phyloP scores from a whole-genome alignment of 2,888 invertebrate species.

The Chalcis sispes region DNA sequence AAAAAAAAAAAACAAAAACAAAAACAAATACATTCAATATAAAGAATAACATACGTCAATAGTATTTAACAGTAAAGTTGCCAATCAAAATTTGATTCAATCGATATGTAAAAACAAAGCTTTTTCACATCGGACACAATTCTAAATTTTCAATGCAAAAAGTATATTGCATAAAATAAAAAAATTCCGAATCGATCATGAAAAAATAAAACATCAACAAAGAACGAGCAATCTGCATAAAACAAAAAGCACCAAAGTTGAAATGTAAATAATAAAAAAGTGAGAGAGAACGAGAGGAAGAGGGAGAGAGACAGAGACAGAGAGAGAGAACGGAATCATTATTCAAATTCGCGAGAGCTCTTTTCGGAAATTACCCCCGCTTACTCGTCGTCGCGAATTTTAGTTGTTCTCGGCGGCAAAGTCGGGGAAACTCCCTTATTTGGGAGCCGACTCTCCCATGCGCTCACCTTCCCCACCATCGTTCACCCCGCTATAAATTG shows the following conservation, averaged over 20 bases:
- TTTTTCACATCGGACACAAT: not conserved
- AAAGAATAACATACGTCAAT: too few relatives aligned
- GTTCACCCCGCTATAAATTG: slow-evolving; percentile 66
- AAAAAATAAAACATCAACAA: slow-evolving; percentile 1
- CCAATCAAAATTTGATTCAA: too few relatives aligned
- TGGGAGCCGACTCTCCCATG: slow-evolving; percentile 53
- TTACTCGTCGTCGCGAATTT: slow-evolving; percentile 30
- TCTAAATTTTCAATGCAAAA: slow-evolving; percentile 6
- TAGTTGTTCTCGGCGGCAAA: slow-evolving; percentile 25
- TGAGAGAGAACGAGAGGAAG: not conserved
- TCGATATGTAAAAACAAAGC: too few relatives aligned
- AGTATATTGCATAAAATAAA: not conserved
- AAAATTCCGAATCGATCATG: not conserved
- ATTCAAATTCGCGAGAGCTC: slow-evolving; percentile 53
- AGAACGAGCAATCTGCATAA: slow-evolving; percentile 3
- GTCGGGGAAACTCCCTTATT: slow-evolving; percentile 41
- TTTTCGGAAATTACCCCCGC: slow-evolving; percentile 56
- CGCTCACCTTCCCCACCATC: not conserved
- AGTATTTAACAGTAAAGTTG: too few relatives aligned
- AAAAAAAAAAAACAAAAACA: too few relatives aligned
- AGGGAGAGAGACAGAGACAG: slow-evolving; percentile 15
- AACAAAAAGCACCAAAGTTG: slow-evolving; percentile 17
- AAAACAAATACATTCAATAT: too few relatives aligned
- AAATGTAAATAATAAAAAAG: slow-evolving; percentile 39
- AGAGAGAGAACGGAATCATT: slow-evolving; percentile 31